Evolutionary conservation across 2,113 vertebrate genomes (phyloP).

Genomic region (Pundamilia nyererei): DNA sequence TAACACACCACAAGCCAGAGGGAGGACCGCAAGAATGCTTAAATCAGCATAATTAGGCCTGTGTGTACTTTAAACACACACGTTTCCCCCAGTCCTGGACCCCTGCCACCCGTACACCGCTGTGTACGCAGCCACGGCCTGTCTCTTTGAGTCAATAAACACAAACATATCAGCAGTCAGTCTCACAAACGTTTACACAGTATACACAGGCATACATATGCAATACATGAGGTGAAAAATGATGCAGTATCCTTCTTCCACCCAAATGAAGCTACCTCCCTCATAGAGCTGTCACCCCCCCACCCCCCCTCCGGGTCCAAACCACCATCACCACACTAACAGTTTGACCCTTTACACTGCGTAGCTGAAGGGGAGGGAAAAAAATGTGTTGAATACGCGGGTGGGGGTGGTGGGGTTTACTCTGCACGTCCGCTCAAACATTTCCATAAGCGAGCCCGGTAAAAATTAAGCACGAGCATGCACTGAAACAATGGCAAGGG

Average conservation of each 20-base stretch:
- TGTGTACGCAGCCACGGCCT: constrained; percentile 51
- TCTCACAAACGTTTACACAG: constrained; percentile 30
- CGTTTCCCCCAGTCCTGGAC: constrained; percentile 64
- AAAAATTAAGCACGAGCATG: constrained; percentile 19
- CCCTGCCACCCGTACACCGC: constrained; percentile 61
- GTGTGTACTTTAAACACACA: constrained; percentile 73
- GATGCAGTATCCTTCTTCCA: constrained; percentile 16
- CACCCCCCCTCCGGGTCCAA: not conserved
- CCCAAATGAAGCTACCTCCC: constrained; percentile 2
- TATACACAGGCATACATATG: constrained; percentile 10
- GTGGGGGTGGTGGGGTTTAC: not conserved
- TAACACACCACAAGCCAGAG: constrained; percentile 68
- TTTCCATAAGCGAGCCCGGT: constrained; percentile 21
- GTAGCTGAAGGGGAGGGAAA: not conserved
- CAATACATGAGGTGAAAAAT: constrained; percentile 28
- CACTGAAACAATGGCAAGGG: constrained; percentile 29
- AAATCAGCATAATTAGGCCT: constrained; percentile 72
- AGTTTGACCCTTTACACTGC: constrained; percentile 29
- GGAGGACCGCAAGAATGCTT: constrained; percentile 70
- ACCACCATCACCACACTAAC: constrained; percentile 33
- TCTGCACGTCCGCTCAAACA: not conserved
- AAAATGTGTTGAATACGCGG: constrained; percentile 10
- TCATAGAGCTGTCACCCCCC: constrained; percentile 2
- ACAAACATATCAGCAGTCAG: constrained; percentile 59
- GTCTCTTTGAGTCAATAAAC: constrained; percentile 70